phyloP scores from a whole-genome alignment of 2,888 invertebrate species.

The Fabriciana adippe region DNA sequence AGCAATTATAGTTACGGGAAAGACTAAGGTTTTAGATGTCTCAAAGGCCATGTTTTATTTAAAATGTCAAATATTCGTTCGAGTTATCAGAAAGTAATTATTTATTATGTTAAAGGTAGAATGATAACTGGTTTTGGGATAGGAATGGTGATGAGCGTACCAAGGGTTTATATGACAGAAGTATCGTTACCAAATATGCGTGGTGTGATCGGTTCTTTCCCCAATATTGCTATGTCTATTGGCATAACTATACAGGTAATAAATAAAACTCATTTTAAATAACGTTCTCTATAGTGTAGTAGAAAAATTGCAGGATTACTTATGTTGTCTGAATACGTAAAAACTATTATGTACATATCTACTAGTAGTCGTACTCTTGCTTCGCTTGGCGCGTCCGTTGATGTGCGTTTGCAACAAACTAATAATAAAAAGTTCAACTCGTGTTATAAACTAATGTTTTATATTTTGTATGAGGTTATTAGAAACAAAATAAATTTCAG shows the following conservation, averaged over 20 bases:
- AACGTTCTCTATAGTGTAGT: too few relatives aligned
- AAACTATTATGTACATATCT: background rate
- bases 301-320: too few relatives aligned
- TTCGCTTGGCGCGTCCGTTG: background rate
- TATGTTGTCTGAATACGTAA: too few relatives aligned
- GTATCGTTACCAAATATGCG: constrained; percentile 86
- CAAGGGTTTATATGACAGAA: constrained; percentile 83
- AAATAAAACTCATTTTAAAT: background rate
- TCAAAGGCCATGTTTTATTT: too few relatives aligned
- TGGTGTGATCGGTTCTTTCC: constrained; percentile 84
- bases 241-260: constrained; percentile 79
- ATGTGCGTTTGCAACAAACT: too few relatives aligned
- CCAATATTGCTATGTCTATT: constrained; percentile 84
- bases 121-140: constrained; percentile 84
- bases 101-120: constrained; percentile 12
- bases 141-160: constrained; percentile 84
- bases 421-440: too few relatives aligned
- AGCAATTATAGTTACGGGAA: too few relatives aligned
- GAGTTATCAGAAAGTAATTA: too few relatives aligned
- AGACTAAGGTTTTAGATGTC: background rate
- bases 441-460: background rate
- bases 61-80: too few relatives aligned
- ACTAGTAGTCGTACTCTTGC: background rate
- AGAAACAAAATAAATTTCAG: constrained; percentile 46
- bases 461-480: background rate